Evolutionary conservation across 2,888 invertebrate genomes (phyloP).

Genomic region (Epistrophe grossulariae): DNA sequence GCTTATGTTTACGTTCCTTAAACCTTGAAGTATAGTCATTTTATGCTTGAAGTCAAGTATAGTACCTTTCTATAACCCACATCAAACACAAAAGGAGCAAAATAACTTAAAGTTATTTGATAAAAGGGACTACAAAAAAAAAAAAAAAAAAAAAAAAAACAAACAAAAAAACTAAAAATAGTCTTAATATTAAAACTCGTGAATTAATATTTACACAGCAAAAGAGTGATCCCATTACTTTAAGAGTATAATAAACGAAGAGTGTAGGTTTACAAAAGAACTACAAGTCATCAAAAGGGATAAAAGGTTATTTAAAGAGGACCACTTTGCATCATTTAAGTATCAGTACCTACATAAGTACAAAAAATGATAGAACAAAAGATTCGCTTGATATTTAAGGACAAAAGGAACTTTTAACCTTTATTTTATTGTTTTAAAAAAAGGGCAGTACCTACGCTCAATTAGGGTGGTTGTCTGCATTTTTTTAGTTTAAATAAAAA

Average conservation of each 20-base stretch:
- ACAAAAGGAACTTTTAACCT: constrained; percentile 15
- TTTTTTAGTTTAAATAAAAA: background rate
- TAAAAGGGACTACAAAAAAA: background rate
- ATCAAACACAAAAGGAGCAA: background rate
- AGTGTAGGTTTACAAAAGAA: constrained; percentile 18
- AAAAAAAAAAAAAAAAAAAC: background rate
- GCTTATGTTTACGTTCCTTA: background rate
- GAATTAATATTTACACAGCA: constrained; percentile 25
- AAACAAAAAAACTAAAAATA: constrained; percentile 2
- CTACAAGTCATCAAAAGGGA: constrained; percentile 25
- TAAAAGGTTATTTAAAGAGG: constrained; percentile 19
- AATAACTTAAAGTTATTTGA: constrained; percentile 3
- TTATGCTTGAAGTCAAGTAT: background rate
- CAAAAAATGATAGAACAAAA: background rate
- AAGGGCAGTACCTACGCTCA: background rate
- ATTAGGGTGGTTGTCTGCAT: constrained; percentile 5
- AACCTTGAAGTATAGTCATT: background rate
- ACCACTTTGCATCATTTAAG: constrained; percentile 12
- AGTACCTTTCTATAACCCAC: background rate
- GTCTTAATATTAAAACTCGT: constrained; percentile 5
- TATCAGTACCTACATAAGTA: too few species aligned
- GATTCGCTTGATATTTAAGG: constrained; percentile 9
- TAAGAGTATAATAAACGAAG: constrained; percentile 1
- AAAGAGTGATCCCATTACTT: constrained; percentile 21
- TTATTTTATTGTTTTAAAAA: background rate